Evolutionary conservation across 2,888 invertebrate species (phyloP).

Genomic region (Monopis laevigella): DNA sequence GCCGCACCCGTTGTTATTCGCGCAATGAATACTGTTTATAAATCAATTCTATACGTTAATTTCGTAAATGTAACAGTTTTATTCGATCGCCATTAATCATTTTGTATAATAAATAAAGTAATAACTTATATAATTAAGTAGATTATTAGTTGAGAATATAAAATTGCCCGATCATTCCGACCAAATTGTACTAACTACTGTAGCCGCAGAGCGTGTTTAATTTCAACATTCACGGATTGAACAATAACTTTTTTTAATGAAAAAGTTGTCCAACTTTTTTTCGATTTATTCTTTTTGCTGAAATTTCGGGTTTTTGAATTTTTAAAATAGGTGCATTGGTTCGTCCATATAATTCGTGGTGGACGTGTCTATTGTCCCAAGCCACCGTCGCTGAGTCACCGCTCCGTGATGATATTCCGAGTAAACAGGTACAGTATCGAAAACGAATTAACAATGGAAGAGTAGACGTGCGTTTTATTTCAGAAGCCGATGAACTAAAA

Average conservation of each 20-base stretch:
- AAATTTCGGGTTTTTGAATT: conserved; percentile 48
- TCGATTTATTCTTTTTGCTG: conserved; percentile 36
- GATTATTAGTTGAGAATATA: not conserved
- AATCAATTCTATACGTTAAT: too few relatives aligned
- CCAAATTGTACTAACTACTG: conserved; percentile 31
- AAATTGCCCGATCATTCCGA: conserved; percentile 27
- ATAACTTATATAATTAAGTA: not conserved
- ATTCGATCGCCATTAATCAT: too few relatives aligned
- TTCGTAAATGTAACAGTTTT: too few relatives aligned
- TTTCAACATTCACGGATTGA: conserved; percentile 43
- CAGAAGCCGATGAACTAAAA: too few relatives aligned
- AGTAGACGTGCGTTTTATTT: too few relatives aligned
- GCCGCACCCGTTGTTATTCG: conserved; percentile 53
- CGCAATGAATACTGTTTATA: too few relatives aligned
- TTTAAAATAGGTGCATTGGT: conserved; percentile 39
- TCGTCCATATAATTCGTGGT: conserved; percentile 53
- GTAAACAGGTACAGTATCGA: conserved; percentile 44
- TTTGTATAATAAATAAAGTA: not conserved
- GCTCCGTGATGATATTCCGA: conserved; percentile 43
- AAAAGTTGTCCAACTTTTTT: conserved; percentile 32
- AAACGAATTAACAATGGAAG: conserved; percentile 22
- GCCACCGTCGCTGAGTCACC: conserved; percentile 29
- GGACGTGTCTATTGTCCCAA: conserved; percentile 48
- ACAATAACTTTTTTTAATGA: conserved; percentile 39
- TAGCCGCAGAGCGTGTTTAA: conserved; percentile 39